phyloP scores from a whole-genome alignment of 2,113 vertebrate genomes.

The Cebus imitator region DNA sequence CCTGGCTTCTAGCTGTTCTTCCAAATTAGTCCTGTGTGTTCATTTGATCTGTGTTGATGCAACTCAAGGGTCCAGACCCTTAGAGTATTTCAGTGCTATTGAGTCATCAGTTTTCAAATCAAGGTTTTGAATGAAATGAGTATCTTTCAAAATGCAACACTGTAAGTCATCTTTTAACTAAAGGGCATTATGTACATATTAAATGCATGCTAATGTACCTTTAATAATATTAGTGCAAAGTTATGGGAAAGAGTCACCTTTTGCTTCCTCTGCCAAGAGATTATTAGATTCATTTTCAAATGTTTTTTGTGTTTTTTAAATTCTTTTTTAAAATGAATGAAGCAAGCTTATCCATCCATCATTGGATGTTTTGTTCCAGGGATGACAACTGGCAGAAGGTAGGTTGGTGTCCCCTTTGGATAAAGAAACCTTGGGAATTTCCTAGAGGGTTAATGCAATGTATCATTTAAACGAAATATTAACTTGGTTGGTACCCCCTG shows the following conservation, averaged over 20 bases:
- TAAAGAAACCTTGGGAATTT: background rate
- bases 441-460: conserved; percentile 43
- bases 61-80: background rate
- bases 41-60: background rate
- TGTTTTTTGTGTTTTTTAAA: background rate
- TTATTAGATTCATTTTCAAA: background rate
- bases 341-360: background rate
- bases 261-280: background rate
- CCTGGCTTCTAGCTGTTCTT: background rate
- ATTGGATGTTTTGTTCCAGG: background rate
- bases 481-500: conserved; percentile 46
- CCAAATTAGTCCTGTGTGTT: background rate
- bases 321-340: background rate
- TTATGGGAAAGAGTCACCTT: conserved; percentile 46
- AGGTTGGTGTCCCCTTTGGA: background rate
- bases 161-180: background rate
- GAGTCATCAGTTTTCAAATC: background rate
- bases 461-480: conserved; percentile 62
- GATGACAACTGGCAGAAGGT: background rate
- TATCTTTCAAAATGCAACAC: background rate
- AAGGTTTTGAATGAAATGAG: conserved; percentile 24
- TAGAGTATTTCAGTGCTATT: background rate
- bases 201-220: background rate
- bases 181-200: conserved; percentile 29
- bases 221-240: conserved; percentile 42